Conservation (phyloP, 1,140 invertebrate species). For the Pararge aegeria region DNA sequence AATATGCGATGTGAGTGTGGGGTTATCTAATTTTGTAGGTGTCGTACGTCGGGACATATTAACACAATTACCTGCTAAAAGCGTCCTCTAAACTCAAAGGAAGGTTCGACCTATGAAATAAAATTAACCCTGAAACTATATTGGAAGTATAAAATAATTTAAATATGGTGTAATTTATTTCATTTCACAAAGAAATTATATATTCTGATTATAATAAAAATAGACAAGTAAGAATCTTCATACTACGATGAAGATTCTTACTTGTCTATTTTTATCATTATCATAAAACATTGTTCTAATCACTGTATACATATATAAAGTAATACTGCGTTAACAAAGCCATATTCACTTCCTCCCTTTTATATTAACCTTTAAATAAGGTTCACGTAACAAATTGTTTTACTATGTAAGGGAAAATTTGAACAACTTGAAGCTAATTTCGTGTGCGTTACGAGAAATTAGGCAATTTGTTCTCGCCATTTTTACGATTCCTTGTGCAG, state of each 20-base stretch:
- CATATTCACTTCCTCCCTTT: constrained; percentile 27
- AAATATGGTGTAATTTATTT: too few relatives aligned
- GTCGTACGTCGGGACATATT: constrained; percentile 63
- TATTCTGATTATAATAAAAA: too few relatives aligned
- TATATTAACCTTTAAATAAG: constrained; percentile 57
- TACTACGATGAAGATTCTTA: too few relatives aligned
- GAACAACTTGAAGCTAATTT: constrained; percentile 56
- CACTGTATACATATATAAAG: too few relatives aligned
- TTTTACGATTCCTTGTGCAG: constrained; percentile 41
- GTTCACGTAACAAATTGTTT: constrained; percentile 54
- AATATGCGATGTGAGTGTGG: constrained; percentile 21
- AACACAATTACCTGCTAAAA: constrained; percentile 75
- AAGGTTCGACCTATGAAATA: constrained; percentile 17
- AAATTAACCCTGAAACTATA: not conserved
- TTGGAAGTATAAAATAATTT: not conserved
- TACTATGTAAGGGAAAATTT: constrained; percentile 55
- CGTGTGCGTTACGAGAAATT: constrained; percentile 60
- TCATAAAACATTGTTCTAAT: too few relatives aligned
- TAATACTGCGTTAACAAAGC: not conserved
- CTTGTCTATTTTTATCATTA: too few relatives aligned
- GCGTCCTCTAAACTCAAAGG: constrained; percentile 46
- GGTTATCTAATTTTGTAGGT: constrained; percentile 60
- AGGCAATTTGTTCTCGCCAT: constrained; percentile 62
- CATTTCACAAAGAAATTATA: too few relatives aligned
- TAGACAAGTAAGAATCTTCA: too few relatives aligned